Base-by-base conservation (phyloP, 2,888 invertebrate genomes). In the Orchestes rusci region DNA sequence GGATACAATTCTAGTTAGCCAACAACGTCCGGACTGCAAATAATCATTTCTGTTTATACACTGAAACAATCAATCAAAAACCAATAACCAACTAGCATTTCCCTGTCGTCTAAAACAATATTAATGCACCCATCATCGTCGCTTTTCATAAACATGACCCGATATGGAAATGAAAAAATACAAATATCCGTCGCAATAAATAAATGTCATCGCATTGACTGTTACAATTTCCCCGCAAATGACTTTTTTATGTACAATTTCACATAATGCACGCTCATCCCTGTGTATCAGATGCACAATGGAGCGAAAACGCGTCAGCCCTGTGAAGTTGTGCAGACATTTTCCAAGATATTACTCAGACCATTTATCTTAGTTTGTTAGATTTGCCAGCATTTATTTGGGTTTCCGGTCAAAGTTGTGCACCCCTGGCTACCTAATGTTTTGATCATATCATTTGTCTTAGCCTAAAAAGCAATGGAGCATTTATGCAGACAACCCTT, bases 281-380 rank as follows among this genome's bases (percentile, higher is more conserved):
- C 51, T 49, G 52, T 49, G 55, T 51, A 52, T 57, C 53, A 49
- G 47, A 48, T 57, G 57, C 53, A 57, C 55, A 55, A 56, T 57
- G 55, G 53, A 50, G 50, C 55, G 56, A 43, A 43, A 54, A 55
- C 51, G 45, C 29, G 55, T 48, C 55, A 53, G 49, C 37, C 50
- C 53, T 38, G 50, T 53, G 56, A 58, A 53, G 51, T 51, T 59
- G 56, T 43, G 51, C 60, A 61, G 58, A 55, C 59, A 56, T 60
- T 61, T 64, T 62, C 61, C 64, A 55, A 56, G 51, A 57, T 56
- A 56, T 56, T 62, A 57, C 53, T 56, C 46, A 42, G 48, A 45
- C 56, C 62, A 64, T 66, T 65, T 63, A 64, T 64, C 64, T 64
- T 64, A 57, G 63, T 66, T 65, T 64, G 61, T 63, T 64, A 60